Base-by-base conservation (phyloP, 2,797 vertebrate genomes). In the Gymnopithys bicolor region DNA sequence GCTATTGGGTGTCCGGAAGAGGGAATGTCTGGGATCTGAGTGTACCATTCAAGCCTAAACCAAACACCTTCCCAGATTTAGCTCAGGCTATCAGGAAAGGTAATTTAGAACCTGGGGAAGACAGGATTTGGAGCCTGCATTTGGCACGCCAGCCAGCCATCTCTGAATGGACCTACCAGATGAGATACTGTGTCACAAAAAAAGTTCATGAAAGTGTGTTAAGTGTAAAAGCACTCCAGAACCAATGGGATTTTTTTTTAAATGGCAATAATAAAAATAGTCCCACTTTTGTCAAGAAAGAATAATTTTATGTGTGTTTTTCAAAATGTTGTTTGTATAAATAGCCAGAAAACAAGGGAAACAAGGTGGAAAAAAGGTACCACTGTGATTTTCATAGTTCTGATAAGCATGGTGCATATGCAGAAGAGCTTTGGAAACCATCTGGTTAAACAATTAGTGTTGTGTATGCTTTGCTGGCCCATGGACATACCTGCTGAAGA, bases 201-300 rank as follows among this genome's bases (percentile, higher is more conserved):
- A 88, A 92, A 74, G 93, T 96, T 97, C 73, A 92, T 10, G 15
- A 94, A 97, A 89, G 95, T 97, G 96, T 94, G 96, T 94, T 96
- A 97, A 97, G 94, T 94, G 87, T 90, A 97, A 97, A 97, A 97
- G 96, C 97, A 97, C 94, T 96, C 90, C 94, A 85, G 73, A 91
- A 88, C 19, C 43, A 75, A 78, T 9, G 70, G 37, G 53, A 78
- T 21, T 19, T 28, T 18, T 51, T 28, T 52, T 53, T 12, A 53
- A 53, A 53, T 41, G 35, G 10, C 11, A 10, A 12, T 30, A 52
- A 52, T 52, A 53, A 41, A 60, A 56, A 35, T 62, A 11, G 18
- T 15, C 41, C 70, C 77, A 70, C 77, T 89, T 93, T 90, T 92
- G 15, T 45, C 86, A 70, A 68, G 74, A 82, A 78, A 90, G 28